Evolutionary conservation across 2,113 vertebrate species (phyloP).

Genomic region (Sitta europaea): DNA sequence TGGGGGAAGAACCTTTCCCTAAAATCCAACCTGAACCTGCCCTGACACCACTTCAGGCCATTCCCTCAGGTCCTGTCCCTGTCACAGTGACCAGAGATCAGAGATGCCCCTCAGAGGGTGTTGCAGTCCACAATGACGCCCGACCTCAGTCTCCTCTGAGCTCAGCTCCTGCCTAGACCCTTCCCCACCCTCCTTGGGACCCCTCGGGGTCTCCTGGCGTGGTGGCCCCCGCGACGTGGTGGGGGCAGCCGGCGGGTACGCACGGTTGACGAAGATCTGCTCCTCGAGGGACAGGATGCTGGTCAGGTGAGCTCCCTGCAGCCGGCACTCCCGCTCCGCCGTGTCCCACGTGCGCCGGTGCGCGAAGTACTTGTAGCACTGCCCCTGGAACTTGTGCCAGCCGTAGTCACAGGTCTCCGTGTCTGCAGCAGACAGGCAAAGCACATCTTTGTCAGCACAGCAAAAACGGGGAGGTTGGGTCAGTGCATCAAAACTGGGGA

Average conservation of each 20-base stretch:
- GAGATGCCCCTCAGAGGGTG: not conserved
- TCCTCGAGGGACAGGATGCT: constrained; percentile 92
- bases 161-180: not conserved
- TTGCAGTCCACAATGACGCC: not conserved
- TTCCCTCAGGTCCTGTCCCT: not conserved
- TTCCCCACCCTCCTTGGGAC: not conserved
- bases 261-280: constrained; percentile 94
- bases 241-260: constrained; percentile 23
- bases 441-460: not conserved
- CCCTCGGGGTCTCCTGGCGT: rapidly evolving
- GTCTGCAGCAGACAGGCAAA: constrained; percentile 71
- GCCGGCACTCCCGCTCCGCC: constrained; percentile 92
- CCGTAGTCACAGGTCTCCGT: constrained; percentile 91
- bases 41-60: not conserved
- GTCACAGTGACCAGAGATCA: not conserved
- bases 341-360: constrained; percentile 91
- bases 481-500: not conserved
- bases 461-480: not conserved
- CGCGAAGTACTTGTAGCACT: constrained; percentile 94
- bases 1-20: not conserved
- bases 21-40: rapidly evolving
- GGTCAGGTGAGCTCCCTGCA: constrained; percentile 89
- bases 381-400: constrained; percentile 98
- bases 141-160: not conserved
- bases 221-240: rapidly evolving